Percentiles rank a stretch among this genome's conserved stretches.
Conservation (phyloP, 2,797 vertebrate species). For the Chelon labrosus region DNA sequence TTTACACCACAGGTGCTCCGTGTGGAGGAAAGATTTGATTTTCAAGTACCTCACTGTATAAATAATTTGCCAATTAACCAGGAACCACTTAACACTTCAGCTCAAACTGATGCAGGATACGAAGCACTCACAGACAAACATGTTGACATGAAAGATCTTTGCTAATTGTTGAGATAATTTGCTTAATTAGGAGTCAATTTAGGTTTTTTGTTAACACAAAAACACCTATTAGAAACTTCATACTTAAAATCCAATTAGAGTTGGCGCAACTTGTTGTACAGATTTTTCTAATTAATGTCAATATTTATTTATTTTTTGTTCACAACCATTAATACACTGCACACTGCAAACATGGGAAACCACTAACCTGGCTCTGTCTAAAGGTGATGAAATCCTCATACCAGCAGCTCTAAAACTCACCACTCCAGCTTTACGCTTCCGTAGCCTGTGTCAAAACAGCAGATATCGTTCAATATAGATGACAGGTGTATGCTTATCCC, state of each 20-base stretch:
- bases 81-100: not conserved
- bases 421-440: no score
- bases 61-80: conserved; percentile 19
- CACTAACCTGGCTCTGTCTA: not conserved
- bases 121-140: not conserved
- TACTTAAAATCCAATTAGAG: not conserved
- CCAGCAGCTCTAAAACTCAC: no score
- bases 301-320: no score
- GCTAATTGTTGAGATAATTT: not conserved
- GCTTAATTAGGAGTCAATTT: not conserved
- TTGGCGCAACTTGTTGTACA: not conserved
- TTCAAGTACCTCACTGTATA: not conserved
- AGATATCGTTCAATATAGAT: no score
- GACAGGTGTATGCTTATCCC: no score
- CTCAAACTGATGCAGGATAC: not conserved
- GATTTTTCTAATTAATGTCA: not conserved
- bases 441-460: no score
- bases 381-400: not conserved
- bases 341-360: not conserved
- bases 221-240: not conserved
- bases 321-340: no score
- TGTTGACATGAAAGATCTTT: not conserved
- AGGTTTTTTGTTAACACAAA: not conserved
- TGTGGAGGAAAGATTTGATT: conserved; percentile 7
- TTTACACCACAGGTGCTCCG: not conserved